Evolutionary conservation across 30 jellyfish, hydroid and myxozoan species (phyloP), one percentile per base, ranked within the genome.

Genomic region (Cassiopea xamachana): DNA sequence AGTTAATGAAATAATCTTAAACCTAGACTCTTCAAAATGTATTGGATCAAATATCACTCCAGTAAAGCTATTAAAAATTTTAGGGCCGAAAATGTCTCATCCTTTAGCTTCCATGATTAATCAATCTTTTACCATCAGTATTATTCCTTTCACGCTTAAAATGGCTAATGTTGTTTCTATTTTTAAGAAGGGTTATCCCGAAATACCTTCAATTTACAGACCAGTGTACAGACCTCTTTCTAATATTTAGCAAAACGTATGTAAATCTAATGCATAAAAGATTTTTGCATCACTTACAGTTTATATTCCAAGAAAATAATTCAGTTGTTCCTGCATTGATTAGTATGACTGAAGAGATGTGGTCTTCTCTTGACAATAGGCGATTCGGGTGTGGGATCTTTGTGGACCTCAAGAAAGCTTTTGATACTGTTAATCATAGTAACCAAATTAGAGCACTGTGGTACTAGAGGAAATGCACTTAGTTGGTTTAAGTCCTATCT

Each of bases 281-380:
- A 48, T 62, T 80, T 55, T 12, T 91, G 16, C 84, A 80, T 70
- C 84, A 82, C 15, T 39, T 75, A 60, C 94, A 91, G 85, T 83
- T 91, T 91, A 91, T 95, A 44, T 83, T 91, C 77, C 91, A 79
- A 85, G 87, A 91, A 45, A 76, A 91, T 50, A 90, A 91, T 77
- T 81, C 77, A 19, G 82, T 86, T 64, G 85, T 51, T 50, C 93
- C 82, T 90, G 97, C 97, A 17, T 82, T 82, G 59, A 76, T 75
- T 45, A 82, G 93, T 75, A 46, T 90, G 81, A 90, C 97, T 48
- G 97, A 90, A 75, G 85, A 77, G 6, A 83, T 90, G 13, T 61
- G 97, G 68, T 58, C 75, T 17, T 17, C 93, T 46, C 97, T 90
- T 27, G 97, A 83, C 75, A 90, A 90, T 50, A 82, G 73, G 79